Base-by-base conservation (phyloP, 2,888 invertebrate species). In the Amiota mariae region DNA sequence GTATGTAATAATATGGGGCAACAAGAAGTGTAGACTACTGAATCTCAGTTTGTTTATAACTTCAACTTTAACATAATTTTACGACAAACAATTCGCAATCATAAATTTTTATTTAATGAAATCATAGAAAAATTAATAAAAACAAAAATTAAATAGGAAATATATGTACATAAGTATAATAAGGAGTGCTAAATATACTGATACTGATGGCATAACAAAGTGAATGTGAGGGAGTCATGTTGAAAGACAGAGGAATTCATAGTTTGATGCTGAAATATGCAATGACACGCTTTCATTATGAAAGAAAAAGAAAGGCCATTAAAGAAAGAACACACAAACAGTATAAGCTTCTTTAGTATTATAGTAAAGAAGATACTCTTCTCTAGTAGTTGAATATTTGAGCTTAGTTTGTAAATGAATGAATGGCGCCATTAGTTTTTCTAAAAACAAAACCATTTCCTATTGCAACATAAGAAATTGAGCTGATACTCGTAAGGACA, bases 231-330 rank as follows among this genome's bases (percentile, higher is more conserved):
- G 56, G 1, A 11, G 6, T n/a, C 56, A 56, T 13, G 15, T 2
- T 13, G 11, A 63, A 1, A 10, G 4, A 36, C 61, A 11, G 4
- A 20, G 36, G 61, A 11, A 36, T 4, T 36, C 13, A 36, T 36
- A 12, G 36, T 10, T 36, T 36, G 61, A 18, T n/a, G 12, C 13
- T 63, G 24, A 36, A 63, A 63, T 63, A 63, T 63, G 36, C 63
- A 63, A 12, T 46, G 24, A 63, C 63, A 63, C n/a, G 63, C 36
- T 36, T 36, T 63, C 46, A 63, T 63, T 63, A 46, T 36, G 46
- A 10, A 36, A 36, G 6, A 36, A 36, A 6, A 36, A 36, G 36
- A 36, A 36, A 63, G n/a, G n/a, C n/a, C 63, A 63, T 63, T 63
- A 63, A 24, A 59, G 24, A 24, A n/a, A n/a, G 63, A 36, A 6